Evolutionary conservation across 1,140 invertebrate genomes (phyloP).

Genomic region (Pachypeltis micranthus): DNA sequence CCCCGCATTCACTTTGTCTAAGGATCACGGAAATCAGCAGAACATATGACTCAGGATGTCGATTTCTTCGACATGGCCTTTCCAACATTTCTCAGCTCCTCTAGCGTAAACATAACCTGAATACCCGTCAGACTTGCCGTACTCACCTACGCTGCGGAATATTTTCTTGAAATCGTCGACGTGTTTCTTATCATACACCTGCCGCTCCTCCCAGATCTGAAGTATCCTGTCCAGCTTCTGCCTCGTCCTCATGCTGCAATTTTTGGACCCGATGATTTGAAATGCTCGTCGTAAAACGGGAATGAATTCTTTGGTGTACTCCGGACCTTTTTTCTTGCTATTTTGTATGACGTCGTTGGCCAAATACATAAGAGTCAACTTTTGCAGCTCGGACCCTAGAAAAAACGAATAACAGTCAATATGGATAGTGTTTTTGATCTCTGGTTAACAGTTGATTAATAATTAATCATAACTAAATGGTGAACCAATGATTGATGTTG

Average conservation of each 20-base stretch:
- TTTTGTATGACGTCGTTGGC: constrained; percentile 99
- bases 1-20: too few relatives aligned
- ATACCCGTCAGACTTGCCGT: too few relatives aligned
- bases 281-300: constrained; percentile 65
- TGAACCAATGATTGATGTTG: too few relatives aligned
- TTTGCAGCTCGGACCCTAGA: constrained; percentile 72
- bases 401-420: too few relatives aligned
- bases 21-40: too few relatives aligned
- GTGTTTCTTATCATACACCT: constrained; percentile 60
- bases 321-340: constrained; percentile 92
- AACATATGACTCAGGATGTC: too few relatives aligned
- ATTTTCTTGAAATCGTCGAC: constrained; percentile 30
- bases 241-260: constrained; percentile 51
- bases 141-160: constrained; percentile 37
- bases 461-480: too few relatives aligned
- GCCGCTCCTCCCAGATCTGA: constrained; percentile 84
- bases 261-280: constrained; percentile 57
- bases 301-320: constrained; percentile 82
- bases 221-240: constrained; percentile 68
- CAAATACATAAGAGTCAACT: constrained; percentile 89
- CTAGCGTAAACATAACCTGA: too few relatives aligned
- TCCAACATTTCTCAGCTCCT: too few relatives aligned
- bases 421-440: too few relatives aligned
- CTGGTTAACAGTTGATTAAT: too few relatives aligned
- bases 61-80: too few relatives aligned